A percentile compares a stretch with the other conserved stretches of the same genome.
These are phyloP conservation scores for Psittacula derbiana DNA, from an alignment of 2,797 vertebrate species.

Conservation along the genomic window DNA sequence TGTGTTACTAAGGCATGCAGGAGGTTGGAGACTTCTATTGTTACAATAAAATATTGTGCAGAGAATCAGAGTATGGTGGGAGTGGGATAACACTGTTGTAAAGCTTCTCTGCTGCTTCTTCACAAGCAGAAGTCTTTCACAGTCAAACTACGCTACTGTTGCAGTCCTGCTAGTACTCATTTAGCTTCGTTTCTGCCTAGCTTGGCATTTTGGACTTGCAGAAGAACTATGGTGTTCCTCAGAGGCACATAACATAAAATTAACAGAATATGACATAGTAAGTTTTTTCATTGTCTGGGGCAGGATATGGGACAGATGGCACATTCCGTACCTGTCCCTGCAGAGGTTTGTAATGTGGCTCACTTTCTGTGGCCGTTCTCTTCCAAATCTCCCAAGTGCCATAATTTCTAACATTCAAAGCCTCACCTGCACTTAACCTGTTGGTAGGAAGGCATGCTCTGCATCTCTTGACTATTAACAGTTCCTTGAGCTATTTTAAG, in stretches of 20 bases:
- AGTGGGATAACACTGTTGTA: rapidly evolving
- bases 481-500: neutral
- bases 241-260: neutral
- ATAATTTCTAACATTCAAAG: neutral
- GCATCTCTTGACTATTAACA: neutral
- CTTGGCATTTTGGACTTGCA: neutral
- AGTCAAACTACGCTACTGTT: rapidly evolving
- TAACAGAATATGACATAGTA: neutral
- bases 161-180: neutral
- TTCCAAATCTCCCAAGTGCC: neutral
- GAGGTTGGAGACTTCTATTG: neutral
- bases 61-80: neutral
- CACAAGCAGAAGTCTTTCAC: neutral
- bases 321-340: neutral
- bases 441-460: neutral
- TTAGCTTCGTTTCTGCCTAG: neutral
- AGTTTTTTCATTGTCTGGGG: neutral
- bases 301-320: neutral
- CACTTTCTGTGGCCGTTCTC: neutral
- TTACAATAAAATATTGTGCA: neutral
- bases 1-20: neutral
- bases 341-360: neutral
- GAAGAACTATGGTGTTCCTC: neutral
- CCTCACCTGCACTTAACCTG: neutral
- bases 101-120: neutral